phyloP scores from a whole-genome alignment of 2,888 invertebrate genomes.

The Zygogramma bicolorata region DNA sequence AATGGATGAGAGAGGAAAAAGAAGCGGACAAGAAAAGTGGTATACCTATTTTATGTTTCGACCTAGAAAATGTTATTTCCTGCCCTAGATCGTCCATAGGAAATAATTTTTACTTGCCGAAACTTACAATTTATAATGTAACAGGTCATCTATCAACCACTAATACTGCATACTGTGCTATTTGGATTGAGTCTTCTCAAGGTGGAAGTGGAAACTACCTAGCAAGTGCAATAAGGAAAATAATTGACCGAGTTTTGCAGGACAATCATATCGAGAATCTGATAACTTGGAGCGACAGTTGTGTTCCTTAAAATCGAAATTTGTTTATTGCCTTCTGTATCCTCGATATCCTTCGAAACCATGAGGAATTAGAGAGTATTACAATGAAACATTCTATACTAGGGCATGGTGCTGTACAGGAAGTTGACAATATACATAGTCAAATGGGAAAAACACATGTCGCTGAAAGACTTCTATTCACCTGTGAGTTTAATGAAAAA shows the following conservation, averaged over 20 bases:
- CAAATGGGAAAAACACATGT: too few species aligned
- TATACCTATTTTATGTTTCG: slow-evolving; percentile 27
- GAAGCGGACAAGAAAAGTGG: slow-evolving; percentile 20
- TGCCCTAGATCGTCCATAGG: slow-evolving; percentile 37
- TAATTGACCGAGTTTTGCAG: too few species aligned
- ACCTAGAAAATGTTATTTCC: slow-evolving; percentile 44
- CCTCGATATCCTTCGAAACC: slow-evolving; percentile 38
- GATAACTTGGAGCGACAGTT: too few species aligned
- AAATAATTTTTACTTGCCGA: slow-evolving; percentile 35
- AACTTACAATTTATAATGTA: slow-evolving; percentile 41
- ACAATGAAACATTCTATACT: too few species aligned
- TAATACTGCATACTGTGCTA: slow-evolving; percentile 39
- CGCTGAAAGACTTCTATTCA: slow-evolving; percentile 11
- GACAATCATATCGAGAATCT: slow-evolving; percentile 18
- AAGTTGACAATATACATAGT: too few species aligned
- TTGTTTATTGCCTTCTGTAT: background rate
- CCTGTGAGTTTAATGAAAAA: too few species aligned
- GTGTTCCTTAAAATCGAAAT: slow-evolving; percentile 19
- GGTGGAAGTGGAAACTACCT: slow-evolving; percentile 42
- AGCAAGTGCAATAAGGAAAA: slow-evolving; percentile 42
- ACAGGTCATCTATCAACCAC: slow-evolving; percentile 38
- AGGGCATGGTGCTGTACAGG: too few species aligned
- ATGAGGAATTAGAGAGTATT: background rate
- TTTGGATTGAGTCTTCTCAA: slow-evolving; percentile 39
- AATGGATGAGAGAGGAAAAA: slow-evolving; percentile 17